Base-by-base conservation (phyloP, 2,888 invertebrate species). In the Orthonychiurus folsomi region DNA sequence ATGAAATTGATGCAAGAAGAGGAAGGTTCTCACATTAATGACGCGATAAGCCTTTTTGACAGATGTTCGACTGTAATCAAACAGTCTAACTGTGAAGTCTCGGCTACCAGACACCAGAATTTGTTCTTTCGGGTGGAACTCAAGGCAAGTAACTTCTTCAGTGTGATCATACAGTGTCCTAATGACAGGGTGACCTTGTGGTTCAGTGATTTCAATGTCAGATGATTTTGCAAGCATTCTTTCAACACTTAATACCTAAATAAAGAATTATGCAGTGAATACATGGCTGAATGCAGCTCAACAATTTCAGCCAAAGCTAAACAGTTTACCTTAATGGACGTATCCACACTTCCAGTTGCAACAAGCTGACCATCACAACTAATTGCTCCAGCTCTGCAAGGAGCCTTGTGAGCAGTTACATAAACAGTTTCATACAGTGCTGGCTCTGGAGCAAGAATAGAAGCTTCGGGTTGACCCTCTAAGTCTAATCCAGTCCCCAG, bases 211-310 rank as follows among this genome's bases (percentile, higher is more conserved):
- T 74, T 89, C 89, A 73, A 91, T 90, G 0, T 90, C 93, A 0
- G 93, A 90, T n/a, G 94, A 95, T 77, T 97, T 96, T 0, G 96
- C 94, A 75, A 99, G 79, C 93, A 99, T 97, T 66, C 97, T 84
- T 74, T 99, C 99, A n/a, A 99, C 97, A 75, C 99, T 97, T 66
- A 99, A 79, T 74, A 99, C 95, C 86, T 87, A 25, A 28, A 37
- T 5, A 57, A 5, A 9, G 23, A 47, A n/a, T 28, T n/a, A 57
- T n/a, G n/a, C n/a, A n/a, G n/a, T n/a, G n/a, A n/a, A n/a, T 20
- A 12, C 9, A 52, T 5, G 20, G 20, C 52, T 12, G 12, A 20
- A 52, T n/a, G 12, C 18, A 52, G 20, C 50, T 56, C 27, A 68
- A 61, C 20, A 56, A 47, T 58, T 24, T 25, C n/a, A 37, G n/a